These are phyloP conservation scores for Papilio machaon DNA, from an alignment of 1,140 invertebrate genomes.

Conservation along the genomic window DNA sequence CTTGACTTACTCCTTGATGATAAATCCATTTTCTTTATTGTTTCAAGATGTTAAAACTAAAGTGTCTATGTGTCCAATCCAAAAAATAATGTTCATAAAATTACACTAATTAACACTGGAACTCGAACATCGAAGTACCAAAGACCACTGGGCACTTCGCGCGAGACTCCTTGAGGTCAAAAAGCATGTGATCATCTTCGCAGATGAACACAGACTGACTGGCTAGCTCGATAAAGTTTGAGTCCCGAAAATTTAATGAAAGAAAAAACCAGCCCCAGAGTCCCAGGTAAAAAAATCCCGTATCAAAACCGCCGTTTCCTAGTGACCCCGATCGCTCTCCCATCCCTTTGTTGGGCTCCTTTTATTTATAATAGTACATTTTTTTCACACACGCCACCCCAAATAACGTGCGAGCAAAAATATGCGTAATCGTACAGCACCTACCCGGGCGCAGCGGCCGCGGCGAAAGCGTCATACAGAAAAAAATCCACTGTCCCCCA, in stretches of 20 bases:
- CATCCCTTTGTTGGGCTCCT: conserved; percentile 77
- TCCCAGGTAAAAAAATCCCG: conserved; percentile 78
- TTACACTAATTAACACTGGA: conserved; percentile 36
- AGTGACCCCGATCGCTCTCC: conserved; percentile 80
- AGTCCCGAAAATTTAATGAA: conserved; percentile 62
- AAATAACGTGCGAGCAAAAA: conserved; percentile 78
- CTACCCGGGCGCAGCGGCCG: conserved; percentile 50
- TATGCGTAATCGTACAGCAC: conserved; percentile 75
- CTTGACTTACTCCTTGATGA: conserved; percentile 80
- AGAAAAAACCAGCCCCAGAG: conserved; percentile 71
- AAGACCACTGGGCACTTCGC: conserved; percentile 69
- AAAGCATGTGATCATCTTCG: conserved; percentile 80
- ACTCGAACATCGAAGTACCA: conserved; percentile 49
- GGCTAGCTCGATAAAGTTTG: conserved; percentile 69
- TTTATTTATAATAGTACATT: conserved; percentile 81
- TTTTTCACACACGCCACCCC: conserved; percentile 80
- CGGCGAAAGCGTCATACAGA: conserved; percentile 63
- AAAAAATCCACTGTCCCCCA: conserved; percentile 77
- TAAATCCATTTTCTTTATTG: conserved; percentile 73
- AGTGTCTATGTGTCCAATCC: conserved; percentile 35
- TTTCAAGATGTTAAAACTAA: conserved; percentile 49
- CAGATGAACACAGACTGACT: conserved; percentile 80
- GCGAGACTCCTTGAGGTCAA: conserved; percentile 54
- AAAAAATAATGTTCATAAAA: conserved; percentile 2
- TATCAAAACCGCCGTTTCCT: conserved; percentile 81